phyloP scores from a whole-genome alignment of 1,140 invertebrate genomes.

The Drosophila melanica region DNA sequence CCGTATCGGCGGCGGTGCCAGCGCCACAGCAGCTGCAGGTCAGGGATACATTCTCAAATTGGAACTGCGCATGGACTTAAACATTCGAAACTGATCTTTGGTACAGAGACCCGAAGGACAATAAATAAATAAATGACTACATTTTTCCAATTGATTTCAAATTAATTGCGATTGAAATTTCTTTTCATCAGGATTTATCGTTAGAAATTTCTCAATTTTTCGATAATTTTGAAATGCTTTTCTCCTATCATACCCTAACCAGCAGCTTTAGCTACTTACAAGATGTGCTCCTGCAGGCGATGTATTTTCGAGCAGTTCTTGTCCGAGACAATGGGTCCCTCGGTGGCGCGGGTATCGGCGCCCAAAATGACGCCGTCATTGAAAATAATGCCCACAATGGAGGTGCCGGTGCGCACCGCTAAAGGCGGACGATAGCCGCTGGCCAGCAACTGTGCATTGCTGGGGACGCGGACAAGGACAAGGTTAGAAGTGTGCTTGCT shows the following conservation, averaged over 20 bases:
- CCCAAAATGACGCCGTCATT: constrained; percentile 98
- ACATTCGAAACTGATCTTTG: too few relatives aligned
- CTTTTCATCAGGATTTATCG: too few relatives aligned
- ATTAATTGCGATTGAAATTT: too few relatives aligned
- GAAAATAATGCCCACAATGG: constrained; percentile 96
- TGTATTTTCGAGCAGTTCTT: constrained; percentile 99
- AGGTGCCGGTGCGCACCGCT: constrained; percentile 98
- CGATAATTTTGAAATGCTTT: too few relatives aligned
- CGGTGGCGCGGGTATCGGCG: constrained; percentile 98
- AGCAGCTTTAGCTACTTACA: constrained; percentile 91
- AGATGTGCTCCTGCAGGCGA: constrained; percentile 96
- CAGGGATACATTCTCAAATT: too few relatives aligned
- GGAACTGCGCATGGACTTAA: too few relatives aligned
- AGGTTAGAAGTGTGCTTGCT: neutral
- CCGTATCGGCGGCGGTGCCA: constrained; percentile 98
- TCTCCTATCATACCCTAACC: too few relatives aligned
- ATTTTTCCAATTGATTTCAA: too few relatives aligned
- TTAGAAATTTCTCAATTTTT: too few relatives aligned
- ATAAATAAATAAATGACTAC: too few relatives aligned
- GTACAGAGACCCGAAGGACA: too few relatives aligned
- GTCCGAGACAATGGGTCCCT: constrained; percentile 96
- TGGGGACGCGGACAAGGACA: constrained; percentile 84
- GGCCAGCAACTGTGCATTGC: constrained; percentile 91
- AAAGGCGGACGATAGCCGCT: constrained; percentile 93
- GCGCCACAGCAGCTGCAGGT: constrained; percentile 92